Conservation (phyloP, 2,888 invertebrate genomes). For the Trilocha varians region DNA sequence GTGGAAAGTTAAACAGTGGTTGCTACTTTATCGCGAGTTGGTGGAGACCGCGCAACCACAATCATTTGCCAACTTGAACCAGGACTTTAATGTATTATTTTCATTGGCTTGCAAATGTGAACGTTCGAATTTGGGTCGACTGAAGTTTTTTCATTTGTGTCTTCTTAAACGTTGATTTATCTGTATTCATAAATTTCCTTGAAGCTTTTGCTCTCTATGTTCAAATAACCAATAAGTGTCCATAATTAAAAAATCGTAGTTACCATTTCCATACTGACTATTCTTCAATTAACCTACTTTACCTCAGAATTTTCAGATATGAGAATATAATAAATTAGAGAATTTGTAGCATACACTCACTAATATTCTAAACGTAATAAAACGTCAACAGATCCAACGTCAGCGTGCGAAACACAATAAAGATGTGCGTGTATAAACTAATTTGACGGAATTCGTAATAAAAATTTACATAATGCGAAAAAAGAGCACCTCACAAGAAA, state of each 20-base stretch:
- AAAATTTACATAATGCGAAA: conserved; percentile 64
- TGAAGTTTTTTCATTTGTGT: not conserved
- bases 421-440: conserved; percentile 51
- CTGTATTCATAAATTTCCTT: no score
- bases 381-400: conserved; percentile 12
- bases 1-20: conserved; percentile 39
- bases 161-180: no score
- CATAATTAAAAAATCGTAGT: no score
- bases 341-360: not conserved
- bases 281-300: no score
- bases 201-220: no score
- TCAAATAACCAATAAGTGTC: no score
- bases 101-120: conserved; percentile 1
- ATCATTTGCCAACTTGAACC: conserved; percentile 26
- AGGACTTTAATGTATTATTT: conserved; percentile 17
- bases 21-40: conserved; percentile 29
- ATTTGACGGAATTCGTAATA: conserved; percentile 59
- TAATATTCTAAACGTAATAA: not conserved
- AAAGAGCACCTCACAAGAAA: conserved; percentile 56
- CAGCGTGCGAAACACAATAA: conserved; percentile 33
- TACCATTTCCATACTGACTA: no score
- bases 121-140: not conserved
- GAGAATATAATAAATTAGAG: not conserved
- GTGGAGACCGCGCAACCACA: conserved; percentile 28
- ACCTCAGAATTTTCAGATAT: no score